Conservation (phyloP, 2,797 vertebrate genomes). For the Pagetopsis macropterus region DNA sequence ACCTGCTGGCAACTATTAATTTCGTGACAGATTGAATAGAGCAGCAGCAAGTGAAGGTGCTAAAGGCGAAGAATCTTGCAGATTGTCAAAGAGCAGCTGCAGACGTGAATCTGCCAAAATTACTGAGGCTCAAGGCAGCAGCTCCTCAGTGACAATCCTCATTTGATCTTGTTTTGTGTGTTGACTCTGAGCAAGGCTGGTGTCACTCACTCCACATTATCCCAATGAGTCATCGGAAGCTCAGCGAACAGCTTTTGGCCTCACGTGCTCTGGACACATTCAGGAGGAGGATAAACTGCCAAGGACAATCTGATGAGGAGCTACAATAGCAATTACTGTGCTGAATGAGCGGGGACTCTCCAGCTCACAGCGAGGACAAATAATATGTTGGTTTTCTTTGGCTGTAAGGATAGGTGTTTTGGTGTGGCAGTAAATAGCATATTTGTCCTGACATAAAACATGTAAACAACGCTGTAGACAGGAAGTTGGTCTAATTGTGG, state of each 20-base stretch:
- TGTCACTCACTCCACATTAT: slow-evolving; percentile 67
- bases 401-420: slow-evolving; percentile 18
- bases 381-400: background rate
- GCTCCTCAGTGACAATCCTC: slow-evolving; percentile 35
- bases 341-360: background rate
- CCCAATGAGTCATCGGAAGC: slow-evolving; percentile 67
- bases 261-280: slow-evolving; percentile 56
- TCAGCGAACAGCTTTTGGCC: slow-evolving; percentile 47
- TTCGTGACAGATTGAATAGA: background rate
- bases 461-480: slow-evolving; percentile 47
- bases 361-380: slow-evolving; percentile 9
- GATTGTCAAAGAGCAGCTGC: slow-evolving; percentile 25
- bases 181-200: slow-evolving; percentile 40
- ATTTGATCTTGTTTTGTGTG: slow-evolving; percentile 49
- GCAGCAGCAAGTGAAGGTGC: background rate
- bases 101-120: slow-evolving; percentile 24
- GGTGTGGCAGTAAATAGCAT: slow-evolving; percentile 6
- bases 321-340: slow-evolving; percentile 40
- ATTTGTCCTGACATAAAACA: slow-evolving; percentile 21
- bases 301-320: slow-evolving; percentile 63
- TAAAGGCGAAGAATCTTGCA: background rate
- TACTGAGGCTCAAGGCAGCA: slow-evolving; percentile 29
- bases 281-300: slow-evolving; percentile 56
- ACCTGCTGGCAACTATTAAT: background rate
- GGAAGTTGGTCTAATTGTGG: slow-evolving; percentile 41